Percentiles rank a stretch among this genome's conserved stretches.
Evolutionary conservation across 2,888 invertebrate species (phyloP).

Genomic region (Leptura quadrifasciata): DNA sequence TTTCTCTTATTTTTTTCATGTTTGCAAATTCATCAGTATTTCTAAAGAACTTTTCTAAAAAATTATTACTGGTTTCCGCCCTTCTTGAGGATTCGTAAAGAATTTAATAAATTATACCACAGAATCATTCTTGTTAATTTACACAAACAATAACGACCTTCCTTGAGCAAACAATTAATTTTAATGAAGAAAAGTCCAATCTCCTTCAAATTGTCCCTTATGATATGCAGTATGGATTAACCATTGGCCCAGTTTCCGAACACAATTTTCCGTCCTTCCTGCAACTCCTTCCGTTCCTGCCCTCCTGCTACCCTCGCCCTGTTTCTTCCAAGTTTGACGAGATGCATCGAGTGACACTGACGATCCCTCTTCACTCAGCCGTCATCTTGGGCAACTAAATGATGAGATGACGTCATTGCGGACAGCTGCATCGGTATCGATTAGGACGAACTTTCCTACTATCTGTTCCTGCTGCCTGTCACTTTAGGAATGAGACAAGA

Average conservation of each 20-base stretch:
- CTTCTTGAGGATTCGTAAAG: too few relatives aligned
- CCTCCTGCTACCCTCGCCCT: slow-evolving; percentile 57
- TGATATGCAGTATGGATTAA: slow-evolving; percentile 42
- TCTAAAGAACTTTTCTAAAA: too few relatives aligned
- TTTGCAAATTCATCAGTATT: too few relatives aligned
- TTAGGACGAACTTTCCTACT: slow-evolving; percentile 61
- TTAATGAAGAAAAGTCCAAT: not conserved
- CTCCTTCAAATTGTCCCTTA: slow-evolving; percentile 2
- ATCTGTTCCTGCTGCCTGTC: slow-evolving; percentile 36
- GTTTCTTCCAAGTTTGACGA: slow-evolving; percentile 59
- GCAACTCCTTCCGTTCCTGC: slow-evolving; percentile 51
- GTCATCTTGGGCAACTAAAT: slow-evolving; percentile 60
- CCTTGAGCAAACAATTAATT: not conserved
- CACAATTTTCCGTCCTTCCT: slow-evolving; percentile 28
- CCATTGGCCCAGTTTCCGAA: slow-evolving; percentile 44
- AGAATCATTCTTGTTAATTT: not conserved
- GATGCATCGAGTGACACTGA: slow-evolving; percentile 58
- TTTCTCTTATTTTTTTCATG: too few relatives aligned
- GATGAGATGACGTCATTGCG: slow-evolving; percentile 73
- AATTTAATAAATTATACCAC: too few relatives aligned
- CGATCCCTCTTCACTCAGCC: slow-evolving; percentile 57
- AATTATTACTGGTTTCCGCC: too few relatives aligned
- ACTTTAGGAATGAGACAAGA: slow-evolving; percentile 22
- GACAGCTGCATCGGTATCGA: slow-evolving; percentile 73
- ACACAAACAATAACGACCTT: not conserved